phyloP scores from a whole-genome alignment of 2,797 vertebrate genomes.

The Peromyscus eremicus region DNA sequence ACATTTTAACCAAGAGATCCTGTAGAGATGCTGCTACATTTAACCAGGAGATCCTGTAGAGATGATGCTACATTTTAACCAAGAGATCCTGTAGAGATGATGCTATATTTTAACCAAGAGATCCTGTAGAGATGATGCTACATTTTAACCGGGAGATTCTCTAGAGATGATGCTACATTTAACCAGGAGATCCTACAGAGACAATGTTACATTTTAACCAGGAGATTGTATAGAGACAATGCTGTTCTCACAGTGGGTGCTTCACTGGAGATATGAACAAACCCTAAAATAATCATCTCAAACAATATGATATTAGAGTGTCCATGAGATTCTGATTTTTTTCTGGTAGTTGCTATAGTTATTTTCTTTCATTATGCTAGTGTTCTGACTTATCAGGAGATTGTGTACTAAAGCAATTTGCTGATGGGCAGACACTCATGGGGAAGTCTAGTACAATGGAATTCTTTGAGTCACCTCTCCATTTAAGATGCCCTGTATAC shows the following conservation, averaged over 20 bases:
- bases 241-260: not conserved
- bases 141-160: too few species aligned
- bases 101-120: too few species aligned
- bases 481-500: not conserved
- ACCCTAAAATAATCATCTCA: slow-evolving; percentile 27
- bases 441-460: not conserved
- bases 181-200: too few species aligned
- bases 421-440: not conserved
- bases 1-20: too few species aligned
- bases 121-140: too few species aligned
- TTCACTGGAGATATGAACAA: slow-evolving; percentile 39
- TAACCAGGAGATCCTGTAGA: too few species aligned
- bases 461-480: not conserved
- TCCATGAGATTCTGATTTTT: not conserved
- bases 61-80: too few species aligned
- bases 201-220: too few species aligned
- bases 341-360: not conserved
- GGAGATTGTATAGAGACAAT: not conserved
- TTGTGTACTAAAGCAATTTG: not conserved
- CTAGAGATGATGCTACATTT: too few species aligned
- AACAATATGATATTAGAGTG: not conserved
- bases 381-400: not conserved
- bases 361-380: not conserved
- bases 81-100: too few species aligned
- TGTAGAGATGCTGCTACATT: too few species aligned